phyloP scores from a whole-genome alignment of 2,888 invertebrate species.

The Orthosia cruda region DNA sequence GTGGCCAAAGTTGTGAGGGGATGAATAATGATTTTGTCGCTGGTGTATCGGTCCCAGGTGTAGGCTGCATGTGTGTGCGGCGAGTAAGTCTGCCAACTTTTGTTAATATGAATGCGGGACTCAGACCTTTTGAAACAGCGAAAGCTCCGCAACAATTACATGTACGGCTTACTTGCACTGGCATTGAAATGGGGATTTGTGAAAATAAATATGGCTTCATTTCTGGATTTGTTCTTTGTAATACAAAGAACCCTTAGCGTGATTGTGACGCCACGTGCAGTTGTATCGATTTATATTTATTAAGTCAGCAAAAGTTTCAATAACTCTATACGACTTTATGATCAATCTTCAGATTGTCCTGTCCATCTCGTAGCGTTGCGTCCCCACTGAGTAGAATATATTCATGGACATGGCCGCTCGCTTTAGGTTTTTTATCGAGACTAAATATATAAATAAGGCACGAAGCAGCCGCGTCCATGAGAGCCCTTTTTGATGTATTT shows the following conservation, averaged over 20 bases:
- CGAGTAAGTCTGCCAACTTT: constrained; percentile 53
- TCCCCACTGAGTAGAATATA: constrained; percentile 48
- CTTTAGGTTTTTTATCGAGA: constrained; percentile 75
- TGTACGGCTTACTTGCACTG: constrained; percentile 32
- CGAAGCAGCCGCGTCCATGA: constrained; percentile 73
- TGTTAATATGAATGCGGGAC: constrained; percentile 60
- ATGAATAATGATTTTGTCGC: constrained; percentile 77
- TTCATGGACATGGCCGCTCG: constrained; percentile 45
- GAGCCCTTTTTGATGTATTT: constrained; percentile 84
- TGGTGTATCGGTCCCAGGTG: constrained; percentile 73
- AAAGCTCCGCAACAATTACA: constrained; percentile 43
- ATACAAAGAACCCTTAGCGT: neutral
- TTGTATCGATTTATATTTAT: neutral
- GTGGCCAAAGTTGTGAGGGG: constrained; percentile 61
- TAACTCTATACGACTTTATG: constrained; percentile 4
- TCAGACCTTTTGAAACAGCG: constrained; percentile 48
- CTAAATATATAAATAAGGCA: constrained; percentile 83
- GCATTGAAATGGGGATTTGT: constrained; percentile 31
- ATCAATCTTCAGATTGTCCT: constrained; percentile 34
- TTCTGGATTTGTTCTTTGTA: neutral
- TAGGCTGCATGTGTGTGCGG: constrained; percentile 57
- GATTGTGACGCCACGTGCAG: neutral
- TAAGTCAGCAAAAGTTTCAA: neutral
- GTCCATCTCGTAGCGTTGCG: constrained; percentile 15
- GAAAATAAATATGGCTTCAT: neutral